These are phyloP conservation scores for Crotalus tigris DNA, from an alignment of 2,113 vertebrate species.

Conservation along the genomic window DNA sequence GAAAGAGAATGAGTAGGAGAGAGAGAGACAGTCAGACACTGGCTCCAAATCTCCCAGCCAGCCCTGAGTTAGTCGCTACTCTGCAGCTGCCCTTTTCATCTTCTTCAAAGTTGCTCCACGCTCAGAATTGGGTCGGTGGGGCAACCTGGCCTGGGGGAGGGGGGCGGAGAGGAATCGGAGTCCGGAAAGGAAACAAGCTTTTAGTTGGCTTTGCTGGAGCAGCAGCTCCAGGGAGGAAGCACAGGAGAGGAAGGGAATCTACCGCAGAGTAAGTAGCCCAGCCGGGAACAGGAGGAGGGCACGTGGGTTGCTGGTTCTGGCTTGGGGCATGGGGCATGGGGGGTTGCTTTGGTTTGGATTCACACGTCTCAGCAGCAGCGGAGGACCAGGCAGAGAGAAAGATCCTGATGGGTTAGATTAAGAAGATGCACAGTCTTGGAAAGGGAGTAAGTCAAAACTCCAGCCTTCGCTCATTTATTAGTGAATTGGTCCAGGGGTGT, in stretches of 20 bases:
- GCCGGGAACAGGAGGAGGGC: neutral
- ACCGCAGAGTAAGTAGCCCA: neutral
- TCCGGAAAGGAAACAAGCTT: too few relatives aligned
- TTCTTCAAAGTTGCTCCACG: neutral
- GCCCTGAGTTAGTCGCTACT: neutral
- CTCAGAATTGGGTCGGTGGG: neutral
- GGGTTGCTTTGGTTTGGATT: neutral
- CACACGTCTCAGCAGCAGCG: neutral
- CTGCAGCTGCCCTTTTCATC: neutral
- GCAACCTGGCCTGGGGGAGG: too few relatives aligned
- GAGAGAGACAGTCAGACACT: too few relatives aligned
- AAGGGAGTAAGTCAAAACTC: neutral
- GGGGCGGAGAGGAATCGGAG: too few relatives aligned
- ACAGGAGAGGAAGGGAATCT: neutral
- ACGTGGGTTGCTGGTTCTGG: too few relatives aligned
- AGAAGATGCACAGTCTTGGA: neutral
- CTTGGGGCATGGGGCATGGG: too few relatives aligned
- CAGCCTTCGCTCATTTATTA: neutral
- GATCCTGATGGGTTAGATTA: neutral
- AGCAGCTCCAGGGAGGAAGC: neutral
- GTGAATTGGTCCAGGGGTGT: too few relatives aligned
- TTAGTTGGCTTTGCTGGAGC: too few relatives aligned
- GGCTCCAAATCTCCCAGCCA: neutral
- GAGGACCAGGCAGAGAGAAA: neutral
- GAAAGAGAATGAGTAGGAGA: too few relatives aligned